Evolutionary conservation across 2,797 vertebrate species (phyloP).

Genomic region (Rhabdomys pumilio): DNA sequence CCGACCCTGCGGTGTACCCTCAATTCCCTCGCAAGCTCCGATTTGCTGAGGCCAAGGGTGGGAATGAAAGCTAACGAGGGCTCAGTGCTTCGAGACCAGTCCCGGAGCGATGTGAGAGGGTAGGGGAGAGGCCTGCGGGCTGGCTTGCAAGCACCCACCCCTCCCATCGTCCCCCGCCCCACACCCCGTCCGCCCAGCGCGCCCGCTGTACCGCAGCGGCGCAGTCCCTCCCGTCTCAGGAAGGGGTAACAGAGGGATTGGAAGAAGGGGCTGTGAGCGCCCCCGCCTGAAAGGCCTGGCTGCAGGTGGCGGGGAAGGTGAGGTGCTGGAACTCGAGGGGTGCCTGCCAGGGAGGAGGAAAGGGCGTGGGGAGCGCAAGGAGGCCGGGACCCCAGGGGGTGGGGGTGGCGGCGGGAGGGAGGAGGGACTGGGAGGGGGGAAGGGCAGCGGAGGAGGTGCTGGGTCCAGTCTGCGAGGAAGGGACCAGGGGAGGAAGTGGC

Average conservation of each 20-base stretch:
- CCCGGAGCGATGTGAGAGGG: neutral
- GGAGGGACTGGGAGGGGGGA: neutral
- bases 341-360: neutral
- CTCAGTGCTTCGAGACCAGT: neutral
- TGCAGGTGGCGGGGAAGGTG: conserved; percentile 72
- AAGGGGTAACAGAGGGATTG: neutral
- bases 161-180: neutral
- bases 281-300: conserved; percentile 48
- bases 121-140: neutral
- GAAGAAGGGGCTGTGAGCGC: conserved; percentile 60
- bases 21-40: neutral
- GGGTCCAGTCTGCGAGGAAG: conserved; percentile 1
- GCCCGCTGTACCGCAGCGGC: neutral
- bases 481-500: conserved; percentile 7
- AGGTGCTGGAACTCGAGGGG: conserved; percentile 41
- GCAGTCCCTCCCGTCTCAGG: neutral
- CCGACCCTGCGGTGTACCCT: neutral
- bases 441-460: conserved; percentile 71
- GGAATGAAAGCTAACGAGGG: neutral
- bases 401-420: conserved; percentile 10
- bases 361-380: conserved; percentile 54
- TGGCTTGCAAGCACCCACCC: neutral
- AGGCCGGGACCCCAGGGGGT: conserved; percentile 21
- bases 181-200: neutral
- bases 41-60: neutral